A percentile compares a stretch with the other conserved stretches of the same genome.
These are phyloP conservation scores for Motacilla tschutschensis DNA, from an alignment of 2,113 vertebrate genomes.

Conservation along the genomic window DNA sequence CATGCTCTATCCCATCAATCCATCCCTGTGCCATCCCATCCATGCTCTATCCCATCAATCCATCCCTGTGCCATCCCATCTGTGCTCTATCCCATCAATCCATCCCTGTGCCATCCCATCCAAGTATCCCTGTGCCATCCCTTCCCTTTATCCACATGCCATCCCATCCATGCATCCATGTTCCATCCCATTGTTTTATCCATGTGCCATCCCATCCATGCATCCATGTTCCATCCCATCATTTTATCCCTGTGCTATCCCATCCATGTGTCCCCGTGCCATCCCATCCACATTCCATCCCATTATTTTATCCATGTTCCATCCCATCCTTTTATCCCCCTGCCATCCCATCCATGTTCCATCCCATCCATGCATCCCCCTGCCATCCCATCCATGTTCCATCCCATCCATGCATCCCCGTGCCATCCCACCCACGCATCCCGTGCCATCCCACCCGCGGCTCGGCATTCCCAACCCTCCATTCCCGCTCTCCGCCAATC, in stretches of 20 bases:
- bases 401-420: neutral
- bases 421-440: neutral
- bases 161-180: too few relatives aligned
- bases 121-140: accelerated
- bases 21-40: accelerated
- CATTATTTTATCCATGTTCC: accelerated
- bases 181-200: accelerated
- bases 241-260: accelerated
- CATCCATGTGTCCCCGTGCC: accelerated
- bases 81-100: too few relatives aligned
- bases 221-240: accelerated
- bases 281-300: too few relatives aligned
- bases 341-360: too few relatives aligned
- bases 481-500: accelerated
- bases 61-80: neutral
- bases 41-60: accelerated
- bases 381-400: accelerated
- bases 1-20: neutral
- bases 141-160: accelerated
- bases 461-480: neutral
- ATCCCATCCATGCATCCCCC: accelerated
- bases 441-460: accelerated
- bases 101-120: accelerated
- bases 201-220: accelerated
- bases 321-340: too few relatives aligned